phyloP scores from a whole-genome alignment of 2,797 vertebrate species.

The Botia almorhae region DNA sequence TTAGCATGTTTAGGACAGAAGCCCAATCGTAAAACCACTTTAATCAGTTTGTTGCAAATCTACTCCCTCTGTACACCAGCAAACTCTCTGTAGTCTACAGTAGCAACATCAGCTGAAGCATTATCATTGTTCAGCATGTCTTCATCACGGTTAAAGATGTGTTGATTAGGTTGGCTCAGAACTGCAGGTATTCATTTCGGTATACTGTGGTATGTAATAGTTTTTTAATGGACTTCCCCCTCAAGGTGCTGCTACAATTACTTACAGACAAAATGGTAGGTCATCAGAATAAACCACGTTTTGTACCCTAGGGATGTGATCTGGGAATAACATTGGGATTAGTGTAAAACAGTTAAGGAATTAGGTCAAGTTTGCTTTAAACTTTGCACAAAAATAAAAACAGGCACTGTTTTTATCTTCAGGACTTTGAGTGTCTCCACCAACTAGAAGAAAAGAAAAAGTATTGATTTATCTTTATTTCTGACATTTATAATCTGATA shows the following conservation, averaged over 20 bases:
- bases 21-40: no score
- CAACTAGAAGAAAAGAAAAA: not conserved
- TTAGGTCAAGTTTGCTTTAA: constrained; percentile 21
- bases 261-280: constrained; percentile 27
- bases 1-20: no score
- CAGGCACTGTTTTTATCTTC: constrained; percentile 25
- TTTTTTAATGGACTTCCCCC: constrained; percentile 42
- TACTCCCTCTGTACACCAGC: no score
- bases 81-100: no score
- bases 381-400: constrained; percentile 12
- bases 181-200: constrained; percentile 11
- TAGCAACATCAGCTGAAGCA: not conserved
- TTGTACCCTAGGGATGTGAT: constrained; percentile 18
- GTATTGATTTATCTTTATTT: not conserved
- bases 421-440: not conserved
- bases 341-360: constrained; percentile 42
- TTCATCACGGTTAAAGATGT: not conserved
- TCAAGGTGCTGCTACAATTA: constrained; percentile 45
- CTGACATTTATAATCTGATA: not conserved
- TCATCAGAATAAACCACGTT: constrained; percentile 2
- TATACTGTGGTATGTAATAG: constrained; percentile 29
- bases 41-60: no score
- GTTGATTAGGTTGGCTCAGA: constrained; percentile 17
- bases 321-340: constrained; percentile 50
- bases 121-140: not conserved